phyloP scores from a whole-genome alignment of 1,140 invertebrate genomes.

The Tetragnatha versicolor region DNA sequence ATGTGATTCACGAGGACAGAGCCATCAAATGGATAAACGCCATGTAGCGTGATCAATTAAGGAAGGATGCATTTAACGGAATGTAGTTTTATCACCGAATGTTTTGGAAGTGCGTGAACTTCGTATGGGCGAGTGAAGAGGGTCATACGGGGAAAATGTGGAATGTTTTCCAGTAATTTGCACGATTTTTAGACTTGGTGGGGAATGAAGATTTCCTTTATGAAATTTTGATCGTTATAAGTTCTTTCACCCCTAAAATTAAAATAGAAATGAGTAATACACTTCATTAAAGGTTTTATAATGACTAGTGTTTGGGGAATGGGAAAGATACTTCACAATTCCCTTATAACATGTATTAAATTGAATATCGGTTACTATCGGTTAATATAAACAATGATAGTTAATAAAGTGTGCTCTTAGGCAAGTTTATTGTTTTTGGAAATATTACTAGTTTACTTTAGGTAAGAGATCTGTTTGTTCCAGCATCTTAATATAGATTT shows the following conservation, averaged over 20 bases:
- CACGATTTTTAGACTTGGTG: not conserved
- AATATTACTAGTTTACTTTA: too few species aligned
- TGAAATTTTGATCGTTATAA: not conserved
- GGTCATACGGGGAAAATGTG: not conserved
- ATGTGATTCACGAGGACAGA: not conserved
- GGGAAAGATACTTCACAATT: too few species aligned
- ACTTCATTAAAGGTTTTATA: too few species aligned
- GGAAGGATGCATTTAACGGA: not conserved
- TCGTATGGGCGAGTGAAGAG: not conserved
- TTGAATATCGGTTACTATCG: too few species aligned
- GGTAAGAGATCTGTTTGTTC: too few species aligned
- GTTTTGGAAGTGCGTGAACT: not conserved
- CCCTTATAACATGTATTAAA: too few species aligned
- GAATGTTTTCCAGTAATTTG: not conserved
- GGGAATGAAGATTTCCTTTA: not conserved
- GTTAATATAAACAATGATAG: too few species aligned
- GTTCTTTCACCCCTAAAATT: not conserved
- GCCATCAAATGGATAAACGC: not conserved
- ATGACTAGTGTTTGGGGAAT: too few species aligned
- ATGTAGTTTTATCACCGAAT: not conserved
- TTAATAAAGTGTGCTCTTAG: too few species aligned
- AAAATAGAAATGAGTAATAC: too few species aligned
- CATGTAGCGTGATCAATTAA: slow-evolving; percentile 5
- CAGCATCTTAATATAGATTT: too few species aligned
- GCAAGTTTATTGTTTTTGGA: too few species aligned